A percentile compares a stretch with the other conserved stretches of the same genome.
phyloP scores from a whole-genome alignment of 2,113 vertebrate genomes.

The Notechis scutatus region DNA sequence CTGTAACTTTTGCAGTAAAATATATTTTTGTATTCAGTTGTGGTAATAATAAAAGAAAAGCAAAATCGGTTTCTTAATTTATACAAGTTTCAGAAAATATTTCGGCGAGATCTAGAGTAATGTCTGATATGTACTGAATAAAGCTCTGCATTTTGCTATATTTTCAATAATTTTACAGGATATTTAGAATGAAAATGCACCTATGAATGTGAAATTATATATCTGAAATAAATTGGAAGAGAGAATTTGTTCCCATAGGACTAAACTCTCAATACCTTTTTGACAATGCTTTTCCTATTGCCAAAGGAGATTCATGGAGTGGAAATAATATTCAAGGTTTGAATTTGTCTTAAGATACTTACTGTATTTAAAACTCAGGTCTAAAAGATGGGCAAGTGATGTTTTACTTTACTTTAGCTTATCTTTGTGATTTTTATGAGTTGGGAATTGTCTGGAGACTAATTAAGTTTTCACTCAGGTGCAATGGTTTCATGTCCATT shows the following conservation, averaged over 20 bases:
- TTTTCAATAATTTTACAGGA: background rate
- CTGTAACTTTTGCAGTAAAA: conserved; percentile 63
- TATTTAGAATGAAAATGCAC: background rate
- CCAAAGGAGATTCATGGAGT: background rate
- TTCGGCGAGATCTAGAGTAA: background rate
- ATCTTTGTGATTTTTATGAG: background rate
- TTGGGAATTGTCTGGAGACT: background rate
- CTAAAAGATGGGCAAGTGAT: background rate
- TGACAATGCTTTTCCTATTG: background rate
- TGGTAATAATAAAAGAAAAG: background rate
- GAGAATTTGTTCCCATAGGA: background rate
- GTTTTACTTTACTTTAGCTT: background rate
- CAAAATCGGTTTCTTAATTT: background rate
- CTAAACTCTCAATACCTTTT: background rate
- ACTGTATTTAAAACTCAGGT: background rate
- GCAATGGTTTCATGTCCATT: background rate
- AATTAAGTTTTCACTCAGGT: no score
- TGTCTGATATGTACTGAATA: background rate
- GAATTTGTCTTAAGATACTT: background rate
- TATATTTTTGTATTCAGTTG: background rate
- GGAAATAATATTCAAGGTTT: background rate
- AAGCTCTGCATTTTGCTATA: background rate
- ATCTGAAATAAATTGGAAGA: no score
- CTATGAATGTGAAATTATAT: background rate
- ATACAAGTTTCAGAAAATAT: background rate